A percentile compares a stretch with the other conserved stretches of the same genome.
Evolutionary conservation across 2,113 vertebrate genomes (phyloP).

Genomic region (Hyaena hyaena): DNA sequence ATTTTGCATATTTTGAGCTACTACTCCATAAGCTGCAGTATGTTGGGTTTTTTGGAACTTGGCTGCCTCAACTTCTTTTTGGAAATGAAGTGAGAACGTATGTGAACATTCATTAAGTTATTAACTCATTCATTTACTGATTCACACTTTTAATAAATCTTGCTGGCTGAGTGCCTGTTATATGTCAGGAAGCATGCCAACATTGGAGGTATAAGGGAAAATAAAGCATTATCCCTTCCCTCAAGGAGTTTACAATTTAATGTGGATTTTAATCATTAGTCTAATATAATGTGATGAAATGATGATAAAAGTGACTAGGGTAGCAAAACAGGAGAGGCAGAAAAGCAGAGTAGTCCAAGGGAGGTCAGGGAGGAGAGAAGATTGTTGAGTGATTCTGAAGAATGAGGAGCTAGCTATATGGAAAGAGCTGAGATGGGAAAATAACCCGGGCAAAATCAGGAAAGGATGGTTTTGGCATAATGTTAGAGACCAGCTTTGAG

Average conservation of each 20-base stretch:
- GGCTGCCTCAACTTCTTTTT: conserved; percentile 76
- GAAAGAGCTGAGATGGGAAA: conserved; percentile 3
- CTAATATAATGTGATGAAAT: not conserved
- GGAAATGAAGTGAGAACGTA: conserved; percentile 77
- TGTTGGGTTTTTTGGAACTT: conserved; percentile 70
- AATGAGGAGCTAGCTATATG: not conserved
- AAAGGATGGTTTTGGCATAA: not conserved
- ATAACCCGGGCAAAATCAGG: not conserved
- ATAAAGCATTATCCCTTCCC: conserved; percentile 48
- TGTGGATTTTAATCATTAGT: not conserved
- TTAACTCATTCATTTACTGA: conserved; percentile 77
- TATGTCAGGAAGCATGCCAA: conserved; percentile 54
- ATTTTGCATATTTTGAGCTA: conserved; percentile 77
- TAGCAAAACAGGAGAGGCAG: not conserved
- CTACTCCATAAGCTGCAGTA: conserved; percentile 71
- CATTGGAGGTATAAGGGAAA: not conserved
- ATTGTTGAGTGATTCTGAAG: conserved; percentile 13
- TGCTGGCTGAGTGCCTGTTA: conserved; percentile 52
- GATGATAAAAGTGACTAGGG: not conserved
- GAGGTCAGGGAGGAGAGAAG: not conserved
- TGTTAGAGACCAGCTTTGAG: not conserved
- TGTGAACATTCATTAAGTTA: conserved; percentile 80
- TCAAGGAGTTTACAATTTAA: conserved; percentile 68
- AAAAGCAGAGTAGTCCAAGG: not conserved
- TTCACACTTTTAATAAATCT: conserved; percentile 71